phyloP scores from a whole-genome alignment of 2,888 invertebrate genomes.

The Sepiola atlantica region DNA sequence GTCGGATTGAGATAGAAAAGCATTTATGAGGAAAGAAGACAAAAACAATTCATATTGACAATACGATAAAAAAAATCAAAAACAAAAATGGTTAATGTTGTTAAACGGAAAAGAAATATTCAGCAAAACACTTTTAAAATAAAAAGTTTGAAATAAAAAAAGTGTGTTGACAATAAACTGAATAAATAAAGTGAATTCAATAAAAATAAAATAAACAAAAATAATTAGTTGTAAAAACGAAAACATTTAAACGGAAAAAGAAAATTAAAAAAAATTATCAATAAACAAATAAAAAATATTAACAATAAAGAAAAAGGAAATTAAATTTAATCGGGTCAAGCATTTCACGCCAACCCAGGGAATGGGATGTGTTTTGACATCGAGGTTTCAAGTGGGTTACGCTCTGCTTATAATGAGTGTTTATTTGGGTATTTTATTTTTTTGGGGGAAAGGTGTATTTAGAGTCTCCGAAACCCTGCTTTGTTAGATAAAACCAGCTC shows the following conservation, averaged over 20 bases:
- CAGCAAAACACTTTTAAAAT: background rate
- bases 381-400: background rate
- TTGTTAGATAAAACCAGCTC: background rate
- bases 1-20: fast-evolving
- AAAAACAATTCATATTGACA: background rate
- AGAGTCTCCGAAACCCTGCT: background rate
- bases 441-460: background rate
- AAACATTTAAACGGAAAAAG: background rate
- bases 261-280: background rate
- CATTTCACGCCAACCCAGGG: background rate
- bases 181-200: no score
- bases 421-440: background rate
- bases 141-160: background rate
- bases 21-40: background rate
- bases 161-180: no score
- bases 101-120: no score
- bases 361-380: background rate
- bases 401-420: background rate
- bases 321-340: background rate
- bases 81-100: background rate
- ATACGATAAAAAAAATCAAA: background rate
- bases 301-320: background rate
- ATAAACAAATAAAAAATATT: no score
- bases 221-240: background rate
- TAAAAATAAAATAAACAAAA: background rate